Base-by-base conservation (phyloP, 2,797 vertebrate species). In the Clarias laeviceps region DNA sequence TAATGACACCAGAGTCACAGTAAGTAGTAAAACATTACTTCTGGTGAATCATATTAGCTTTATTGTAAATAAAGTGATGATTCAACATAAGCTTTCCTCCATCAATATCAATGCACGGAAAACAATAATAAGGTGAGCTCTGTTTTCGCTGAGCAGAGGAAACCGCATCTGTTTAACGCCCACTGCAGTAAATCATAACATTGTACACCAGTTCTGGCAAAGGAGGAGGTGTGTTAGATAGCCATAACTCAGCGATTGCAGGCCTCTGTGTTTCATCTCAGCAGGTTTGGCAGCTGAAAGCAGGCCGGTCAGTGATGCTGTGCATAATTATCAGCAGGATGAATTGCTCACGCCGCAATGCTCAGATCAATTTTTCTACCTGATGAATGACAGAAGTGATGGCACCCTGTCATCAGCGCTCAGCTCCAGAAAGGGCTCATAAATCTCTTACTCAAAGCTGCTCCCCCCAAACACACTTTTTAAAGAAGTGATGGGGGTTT, bases 321-420 rank as follows among this genome's bases (percentile, higher is more conserved):
- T 92, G 93, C 93, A 92, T 94, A 93, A 94, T 93, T 93, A 93
- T 86, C 18, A 84, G 77, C 4, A 54, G 93, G 94, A 95, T 91
- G 88, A 91, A 95, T 94, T 90, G 82, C 88, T 83, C 74, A 84
- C 83, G 80, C 86, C 85, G 91, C 91, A 91, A 91, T 50, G 87
- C 89, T 90, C 87, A 78, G 40, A 72, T 91, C 90, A 90, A 93
- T 94, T 94, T 93, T 89, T 94, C 90, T 91, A 78, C 45, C 83
- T 93, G 93, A 94, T 92, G 91, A 93, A 94, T 66, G 90, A 92
- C 82, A 88, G 84, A 88, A 83, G 84, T 84, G 91, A 93, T 90
- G 88, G 91, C 90, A 74, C 86, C 91, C 92, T 92, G 93, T 93
- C 92, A 93, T 93, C 91, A 85, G 84, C 66, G 5, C 82, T 80